Percentiles rank a stretch among this genome's conserved stretches.
Conservation (phyloP, 1,140 invertebrate species). For the Phymastichus coffea region DNA sequence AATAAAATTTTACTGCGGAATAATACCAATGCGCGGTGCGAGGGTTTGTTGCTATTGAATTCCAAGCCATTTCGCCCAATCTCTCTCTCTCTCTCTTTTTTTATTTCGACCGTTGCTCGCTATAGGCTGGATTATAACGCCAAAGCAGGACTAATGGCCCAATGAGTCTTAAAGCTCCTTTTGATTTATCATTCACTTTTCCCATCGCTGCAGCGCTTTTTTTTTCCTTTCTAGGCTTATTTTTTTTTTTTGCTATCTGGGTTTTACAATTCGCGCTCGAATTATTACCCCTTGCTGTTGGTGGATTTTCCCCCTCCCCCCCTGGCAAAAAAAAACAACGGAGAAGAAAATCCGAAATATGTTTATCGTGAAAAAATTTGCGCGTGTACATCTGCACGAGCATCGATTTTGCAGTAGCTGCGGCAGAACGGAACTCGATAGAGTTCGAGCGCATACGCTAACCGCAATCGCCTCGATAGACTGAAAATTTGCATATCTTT, state of each 20-base stretch:
- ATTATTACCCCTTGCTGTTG: too few relatives aligned
- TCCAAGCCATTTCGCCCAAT: conserved; percentile 39
- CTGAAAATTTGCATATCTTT: conserved; percentile 57
- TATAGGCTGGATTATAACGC: conserved; percentile 26
- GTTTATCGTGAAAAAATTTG: too few relatives aligned
- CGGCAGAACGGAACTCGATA: too few relatives aligned
- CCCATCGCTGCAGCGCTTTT: too few relatives aligned
- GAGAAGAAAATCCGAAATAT: too few relatives aligned
- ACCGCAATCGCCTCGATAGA: too few relatives aligned
- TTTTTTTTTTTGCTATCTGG: neutral
- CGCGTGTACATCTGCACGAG: too few relatives aligned
- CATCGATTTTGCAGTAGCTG: conserved; percentile 34
- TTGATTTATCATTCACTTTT: conserved; percentile 32
- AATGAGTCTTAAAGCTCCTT: conserved; percentile 26
- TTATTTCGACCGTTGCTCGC: conserved; percentile 8
- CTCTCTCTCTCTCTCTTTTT: conserved; percentile 2
- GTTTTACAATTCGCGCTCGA: neutral
- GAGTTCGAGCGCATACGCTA: too few relatives aligned
- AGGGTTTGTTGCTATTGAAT: conserved; percentile 57
- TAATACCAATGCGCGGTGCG: conserved; percentile 48
- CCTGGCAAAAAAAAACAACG: too few relatives aligned
- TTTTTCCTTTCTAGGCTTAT: too few relatives aligned
- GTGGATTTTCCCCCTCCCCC: too few relatives aligned
- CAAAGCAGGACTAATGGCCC: conserved; percentile 24
- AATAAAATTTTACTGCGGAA: conserved; percentile 58